phyloP scores from a whole-genome alignment of 2,888 invertebrate genomes.

The Caenorhabditis auriculariae region DNA sequence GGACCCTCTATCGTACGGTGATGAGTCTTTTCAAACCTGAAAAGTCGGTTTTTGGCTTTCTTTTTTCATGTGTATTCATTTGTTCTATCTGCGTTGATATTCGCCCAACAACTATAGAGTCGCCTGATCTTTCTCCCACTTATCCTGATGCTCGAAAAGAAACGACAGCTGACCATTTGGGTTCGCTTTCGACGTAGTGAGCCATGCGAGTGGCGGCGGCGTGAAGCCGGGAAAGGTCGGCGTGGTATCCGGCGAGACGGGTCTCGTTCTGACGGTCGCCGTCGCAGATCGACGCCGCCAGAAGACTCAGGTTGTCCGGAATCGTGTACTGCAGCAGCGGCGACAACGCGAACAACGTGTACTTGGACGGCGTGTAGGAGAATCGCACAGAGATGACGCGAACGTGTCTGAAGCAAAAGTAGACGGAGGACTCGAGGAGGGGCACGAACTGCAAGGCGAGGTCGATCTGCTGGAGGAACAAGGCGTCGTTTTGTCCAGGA shows the following conservation, averaged over 20 bases:
- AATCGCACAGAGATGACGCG: conserved; percentile 57
- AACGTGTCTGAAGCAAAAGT: conserved; percentile 48
- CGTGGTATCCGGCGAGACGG: conserved; percentile 41
- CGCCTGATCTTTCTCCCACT: too few species aligned
- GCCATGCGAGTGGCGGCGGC: conserved; percentile 42
- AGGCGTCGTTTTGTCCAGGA: conserved; percentile 38
- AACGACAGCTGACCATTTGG: conserved; percentile 34
- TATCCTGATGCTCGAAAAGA: too few species aligned
- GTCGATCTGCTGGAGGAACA: conserved; percentile 58
- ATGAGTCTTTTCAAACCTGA: conserved; percentile 43
- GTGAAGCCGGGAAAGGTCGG: conserved; percentile 34
- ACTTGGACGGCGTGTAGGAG: conserved; percentile 47
- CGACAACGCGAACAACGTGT: conserved; percentile 48
- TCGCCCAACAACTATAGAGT: not conserved
- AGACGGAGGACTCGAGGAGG: not conserved
- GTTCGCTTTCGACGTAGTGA: conserved; percentile 35
- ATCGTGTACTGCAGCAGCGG: conserved; percentile 57
- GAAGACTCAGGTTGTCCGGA: conserved; percentile 51
- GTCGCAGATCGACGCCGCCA: conserved; percentile 31
- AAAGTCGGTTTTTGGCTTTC: not conserved
- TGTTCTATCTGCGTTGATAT: not conserved
- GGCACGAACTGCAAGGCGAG: conserved; percentile 34
- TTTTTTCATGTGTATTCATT: not conserved
- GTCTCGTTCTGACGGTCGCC: conserved; percentile 30
- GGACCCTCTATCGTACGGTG: conserved; percentile 12